Evolutionary conservation across 2,888 invertebrate genomes (phyloP).

Genomic region (Mythimna impura): DNA sequence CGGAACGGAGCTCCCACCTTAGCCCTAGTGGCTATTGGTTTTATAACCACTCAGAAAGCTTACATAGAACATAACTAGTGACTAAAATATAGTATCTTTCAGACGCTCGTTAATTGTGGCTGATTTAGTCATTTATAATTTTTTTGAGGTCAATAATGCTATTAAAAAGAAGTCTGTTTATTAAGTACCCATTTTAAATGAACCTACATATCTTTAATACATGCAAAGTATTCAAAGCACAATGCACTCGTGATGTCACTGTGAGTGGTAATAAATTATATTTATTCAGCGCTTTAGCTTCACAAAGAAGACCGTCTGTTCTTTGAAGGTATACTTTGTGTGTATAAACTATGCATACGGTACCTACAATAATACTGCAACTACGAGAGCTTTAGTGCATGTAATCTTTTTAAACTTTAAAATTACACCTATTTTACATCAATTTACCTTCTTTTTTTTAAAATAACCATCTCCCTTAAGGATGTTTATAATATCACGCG

Average conservation of each 20-base stretch:
- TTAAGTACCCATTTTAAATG: neutral
- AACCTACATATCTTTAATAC: neutral
- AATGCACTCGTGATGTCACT: constrained; percentile 40
- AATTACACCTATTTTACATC: neutral
- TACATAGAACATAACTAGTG: too few relatives aligned
- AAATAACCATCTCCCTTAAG: too few relatives aligned
- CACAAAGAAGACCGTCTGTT: constrained; percentile 42
- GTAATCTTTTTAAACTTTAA: neutral
- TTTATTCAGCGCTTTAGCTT: constrained; percentile 34
- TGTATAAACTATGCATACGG: neutral
- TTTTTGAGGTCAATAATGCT: too few relatives aligned
- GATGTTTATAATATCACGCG: too few relatives aligned
- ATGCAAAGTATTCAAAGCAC: constrained; percentile 2
- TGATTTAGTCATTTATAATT: too few relatives aligned
- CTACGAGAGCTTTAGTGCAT: neutral
- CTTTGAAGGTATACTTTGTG: constrained; percentile 23
- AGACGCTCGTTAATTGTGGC: too few relatives aligned
- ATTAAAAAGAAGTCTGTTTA: too few relatives aligned
- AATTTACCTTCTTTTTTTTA: too few relatives aligned
- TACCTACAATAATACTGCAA: constrained; percentile 46
- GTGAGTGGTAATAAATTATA: constrained; percentile 29
- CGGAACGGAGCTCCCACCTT: too few relatives aligned
- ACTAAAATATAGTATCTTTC: too few relatives aligned
- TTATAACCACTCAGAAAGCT: too few relatives aligned
- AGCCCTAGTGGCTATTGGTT: too few relatives aligned